Evolutionary conservation across 2,797 vertebrate species (phyloP), one percentile per base, ranked within the genome.

Genomic region (Numenius phaeopus): DNA sequence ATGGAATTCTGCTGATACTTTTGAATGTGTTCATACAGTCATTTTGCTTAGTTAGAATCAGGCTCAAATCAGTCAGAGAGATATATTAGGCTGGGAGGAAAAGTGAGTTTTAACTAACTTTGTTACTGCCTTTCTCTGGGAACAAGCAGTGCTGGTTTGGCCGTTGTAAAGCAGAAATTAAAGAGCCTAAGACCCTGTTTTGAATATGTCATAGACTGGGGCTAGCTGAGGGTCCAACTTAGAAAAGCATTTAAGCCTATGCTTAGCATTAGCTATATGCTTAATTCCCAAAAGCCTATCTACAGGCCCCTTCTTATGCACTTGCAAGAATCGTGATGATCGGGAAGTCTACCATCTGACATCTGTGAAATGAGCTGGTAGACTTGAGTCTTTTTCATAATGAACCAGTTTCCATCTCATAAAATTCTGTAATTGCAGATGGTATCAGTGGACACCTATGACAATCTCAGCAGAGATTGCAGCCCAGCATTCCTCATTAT

Each of bases 331-430:
- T 13, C 32, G 18, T 46, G 11, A 78, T 81, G 84, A 79, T 87
- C 42, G 23, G 78, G 76, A 91, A 83, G 86, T 61, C 89, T 90
- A 58, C 95, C 71, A 46, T 85, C 91, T 96, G 96, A 97, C 95
- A 93, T 91, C 94, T 97, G 94, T 86, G 94, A 97, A 96, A 95
- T 91, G 90, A 95, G 84, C 90, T 96, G 89, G 94, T 97, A 95
- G 93, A 87, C 89, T 87, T 86, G 81, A 85, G 84, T 94, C 87
- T 89, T 96, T 91, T 96, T 94, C 90, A 91, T 97, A 97, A 97
- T 96, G 94, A 97, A 95, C 95, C 90, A 78, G 93, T 95, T 95
- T 94, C 95, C 92, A 93, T 96, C 94, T 97, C 92, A 96, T 96
- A 97, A 92, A 96, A 96, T 93, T 87, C 90, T 85, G 87, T 97